phyloP scores from a whole-genome alignment of 53 echinoderm and acorn worm genomes.

The Henricia sp. region DNA sequence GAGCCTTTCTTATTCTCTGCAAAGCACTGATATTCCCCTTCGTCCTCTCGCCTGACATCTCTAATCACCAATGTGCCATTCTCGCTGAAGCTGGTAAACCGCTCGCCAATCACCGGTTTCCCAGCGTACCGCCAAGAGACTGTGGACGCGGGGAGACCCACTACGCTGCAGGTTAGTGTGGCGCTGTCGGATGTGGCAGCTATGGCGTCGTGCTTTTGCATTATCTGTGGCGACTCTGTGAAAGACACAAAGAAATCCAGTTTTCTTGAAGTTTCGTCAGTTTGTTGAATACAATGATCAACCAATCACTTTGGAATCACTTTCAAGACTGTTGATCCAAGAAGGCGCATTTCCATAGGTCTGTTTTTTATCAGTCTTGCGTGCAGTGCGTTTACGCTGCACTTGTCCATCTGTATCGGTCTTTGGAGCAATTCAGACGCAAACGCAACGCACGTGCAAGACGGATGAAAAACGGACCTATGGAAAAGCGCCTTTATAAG shows the following conservation, averaged over 20 bases:
- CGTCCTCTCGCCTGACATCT: conserved; percentile 63
- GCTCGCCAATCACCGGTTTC: conserved; percentile 42
- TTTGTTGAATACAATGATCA: too few relatives aligned
- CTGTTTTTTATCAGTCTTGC: too few relatives aligned
- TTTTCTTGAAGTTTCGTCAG: too few relatives aligned
- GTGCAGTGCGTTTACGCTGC: too few relatives aligned
- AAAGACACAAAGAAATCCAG: conserved; percentile 1
- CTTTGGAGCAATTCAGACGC: too few relatives aligned
- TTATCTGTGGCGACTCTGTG: conserved; percentile 83
- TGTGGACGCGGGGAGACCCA: conserved; percentile 70
- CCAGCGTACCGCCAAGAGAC: conserved; percentile 76
- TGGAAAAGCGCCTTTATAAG: too few relatives aligned
- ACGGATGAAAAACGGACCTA: too few relatives aligned
- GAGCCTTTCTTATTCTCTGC: conserved; percentile 73
- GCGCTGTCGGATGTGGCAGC: conserved; percentile 66
- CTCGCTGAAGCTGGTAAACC: conserved; percentile 55
- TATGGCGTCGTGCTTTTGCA: conserved; percentile 40
- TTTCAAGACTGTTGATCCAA: too few relatives aligned
- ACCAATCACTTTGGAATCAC: too few relatives aligned
- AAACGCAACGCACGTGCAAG: too few relatives aligned
- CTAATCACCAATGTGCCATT: conserved; percentile 75
- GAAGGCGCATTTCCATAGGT: too few relatives aligned
- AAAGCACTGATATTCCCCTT: conserved; percentile 76
- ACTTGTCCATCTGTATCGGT: too few relatives aligned
- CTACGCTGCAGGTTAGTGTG: conserved; percentile 63